phyloP scores from a whole-genome alignment of 92 coral and sea anemone species.

The Porites divaricata region DNA sequence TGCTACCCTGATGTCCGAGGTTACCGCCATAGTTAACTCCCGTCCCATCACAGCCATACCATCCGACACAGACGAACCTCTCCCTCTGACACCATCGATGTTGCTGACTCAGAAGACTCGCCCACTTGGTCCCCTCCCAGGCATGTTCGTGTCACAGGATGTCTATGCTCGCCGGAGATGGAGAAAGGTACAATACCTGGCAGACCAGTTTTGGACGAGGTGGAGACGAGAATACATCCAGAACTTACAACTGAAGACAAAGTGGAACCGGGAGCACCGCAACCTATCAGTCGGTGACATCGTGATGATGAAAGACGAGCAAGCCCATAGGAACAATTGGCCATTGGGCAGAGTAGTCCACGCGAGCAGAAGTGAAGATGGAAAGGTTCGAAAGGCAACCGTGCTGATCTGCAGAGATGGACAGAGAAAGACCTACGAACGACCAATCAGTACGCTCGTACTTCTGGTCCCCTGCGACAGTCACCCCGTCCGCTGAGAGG shows the following conservation, averaged over 20 bases:
- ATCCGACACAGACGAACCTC: too few species aligned
- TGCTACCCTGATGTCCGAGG: neutral
- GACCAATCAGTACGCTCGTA: conserved; percentile 16
- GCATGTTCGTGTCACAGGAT: neutral
- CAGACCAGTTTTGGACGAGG: too few species aligned
- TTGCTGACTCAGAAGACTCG: too few species aligned
- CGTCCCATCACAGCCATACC: too few species aligned
- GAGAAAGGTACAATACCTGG: too few species aligned
- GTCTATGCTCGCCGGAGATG: too few species aligned
- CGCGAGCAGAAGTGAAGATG: conserved; percentile 26
- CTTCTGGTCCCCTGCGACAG: neutral
- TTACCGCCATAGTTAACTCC: neutral
- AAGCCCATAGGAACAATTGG: conserved; percentile 44
- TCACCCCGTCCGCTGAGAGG: too few species aligned
- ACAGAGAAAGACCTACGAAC: conserved; percentile 19
- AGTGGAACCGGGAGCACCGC: conserved; percentile 18
- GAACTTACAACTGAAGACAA: conserved; percentile 22
- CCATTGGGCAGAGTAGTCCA: conserved; percentile 40
- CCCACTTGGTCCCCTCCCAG: neutral
- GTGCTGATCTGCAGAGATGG: conserved; percentile 11
- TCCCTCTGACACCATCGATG: too few species aligned
- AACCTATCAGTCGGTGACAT: conserved; percentile 43
- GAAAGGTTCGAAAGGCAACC: conserved; percentile 37
- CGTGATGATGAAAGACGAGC: conserved; percentile 30
- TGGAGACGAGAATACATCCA: neutral